Evolutionary conservation across 2,113 vertebrate species (phyloP).

Genomic region (Phyllostomus hastatus): DNA sequence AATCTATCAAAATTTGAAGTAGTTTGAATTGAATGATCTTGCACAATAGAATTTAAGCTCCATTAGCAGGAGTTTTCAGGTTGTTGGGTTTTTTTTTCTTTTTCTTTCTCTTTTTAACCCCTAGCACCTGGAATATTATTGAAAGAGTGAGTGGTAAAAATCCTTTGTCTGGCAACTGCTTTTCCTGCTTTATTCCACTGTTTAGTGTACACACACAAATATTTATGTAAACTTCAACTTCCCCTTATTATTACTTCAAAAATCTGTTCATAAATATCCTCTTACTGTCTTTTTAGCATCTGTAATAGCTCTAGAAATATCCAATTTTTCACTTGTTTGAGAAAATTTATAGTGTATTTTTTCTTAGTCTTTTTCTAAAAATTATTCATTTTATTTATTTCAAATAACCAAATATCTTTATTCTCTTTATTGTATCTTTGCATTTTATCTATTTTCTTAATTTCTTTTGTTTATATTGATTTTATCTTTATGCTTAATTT

Average conservation of each 20-base stretch:
- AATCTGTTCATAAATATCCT: neutral
- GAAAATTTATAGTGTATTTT: neutral
- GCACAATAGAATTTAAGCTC: neutral
- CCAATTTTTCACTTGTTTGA: neutral
- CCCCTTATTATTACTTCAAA: neutral
- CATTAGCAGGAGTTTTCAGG: neutral
- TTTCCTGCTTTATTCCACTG: neutral
- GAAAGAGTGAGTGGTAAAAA: neutral
- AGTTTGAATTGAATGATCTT: neutral
- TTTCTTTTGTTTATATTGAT: neutral
- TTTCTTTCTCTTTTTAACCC: neutral
- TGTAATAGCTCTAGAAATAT: neutral
- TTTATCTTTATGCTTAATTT: neutral
- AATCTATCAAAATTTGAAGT: neutral
- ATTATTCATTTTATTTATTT: neutral
- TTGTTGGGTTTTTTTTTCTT: no score
- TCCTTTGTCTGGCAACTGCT: neutral
- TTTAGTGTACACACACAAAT: neutral
- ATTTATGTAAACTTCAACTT: neutral
- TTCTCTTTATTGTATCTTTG: neutral
- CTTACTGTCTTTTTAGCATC: neutral
- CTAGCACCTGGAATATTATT: neutral
- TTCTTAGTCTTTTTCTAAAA: neutral
- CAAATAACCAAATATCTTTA: neutral
- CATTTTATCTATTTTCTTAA: neutral